Evolutionary conservation across 2,113 vertebrate species (phyloP).

Genomic region (Cephalophus harveyi): DNA sequence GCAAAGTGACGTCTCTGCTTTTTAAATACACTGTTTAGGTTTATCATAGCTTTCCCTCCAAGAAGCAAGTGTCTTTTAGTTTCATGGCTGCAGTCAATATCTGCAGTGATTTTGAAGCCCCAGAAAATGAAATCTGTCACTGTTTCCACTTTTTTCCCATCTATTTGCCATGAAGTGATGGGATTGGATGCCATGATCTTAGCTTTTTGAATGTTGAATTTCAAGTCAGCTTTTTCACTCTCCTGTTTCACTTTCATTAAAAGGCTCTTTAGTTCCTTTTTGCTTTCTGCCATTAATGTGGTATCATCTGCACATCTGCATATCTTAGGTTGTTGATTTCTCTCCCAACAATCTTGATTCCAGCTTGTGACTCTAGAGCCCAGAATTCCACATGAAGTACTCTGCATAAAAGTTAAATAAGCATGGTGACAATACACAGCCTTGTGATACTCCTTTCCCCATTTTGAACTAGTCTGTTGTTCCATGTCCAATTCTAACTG

Average conservation of each 20-base stretch:
- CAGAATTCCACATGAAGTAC: not conserved
- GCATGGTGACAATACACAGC: not conserved
- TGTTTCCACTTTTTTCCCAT: not conserved
- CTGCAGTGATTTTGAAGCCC: not conserved
- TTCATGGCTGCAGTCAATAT: not conserved
- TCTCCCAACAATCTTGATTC: not conserved
- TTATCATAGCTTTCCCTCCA: not conserved
- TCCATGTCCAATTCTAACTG: not conserved
- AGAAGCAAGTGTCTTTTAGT: not conserved
- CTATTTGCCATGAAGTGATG: not conserved
- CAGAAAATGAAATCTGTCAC: not conserved
- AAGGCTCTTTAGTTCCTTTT: not conserved
- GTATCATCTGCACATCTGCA: not conserved
- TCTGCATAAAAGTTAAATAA: not conserved
- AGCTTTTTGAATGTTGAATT: not conserved
- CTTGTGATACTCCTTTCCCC: not conserved
- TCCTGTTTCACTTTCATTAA: not conserved
- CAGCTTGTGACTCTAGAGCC: not conserved
- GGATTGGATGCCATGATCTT: not conserved
- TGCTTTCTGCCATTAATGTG: not conserved
- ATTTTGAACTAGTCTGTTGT: not conserved
- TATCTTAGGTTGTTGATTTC: not conserved
- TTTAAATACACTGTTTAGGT: not conserved
- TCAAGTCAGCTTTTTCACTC: not conserved
- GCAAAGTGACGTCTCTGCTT: not conserved